These are phyloP conservation scores for Zhuqinia jingwanae DNA, from an alignment of 2,888 invertebrate genomes.

Conservation along the genomic window DNA sequence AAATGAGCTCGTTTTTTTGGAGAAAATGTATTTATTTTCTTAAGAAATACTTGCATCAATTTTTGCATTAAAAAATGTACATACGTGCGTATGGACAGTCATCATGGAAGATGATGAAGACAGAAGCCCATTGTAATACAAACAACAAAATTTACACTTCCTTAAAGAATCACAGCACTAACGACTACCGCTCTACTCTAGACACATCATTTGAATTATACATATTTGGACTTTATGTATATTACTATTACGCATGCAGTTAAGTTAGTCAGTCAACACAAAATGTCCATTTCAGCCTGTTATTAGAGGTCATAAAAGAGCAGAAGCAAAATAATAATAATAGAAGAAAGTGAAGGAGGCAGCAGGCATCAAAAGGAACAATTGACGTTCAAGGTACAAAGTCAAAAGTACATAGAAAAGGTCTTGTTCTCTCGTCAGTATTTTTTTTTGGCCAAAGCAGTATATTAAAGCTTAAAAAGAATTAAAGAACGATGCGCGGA, in stretches of 20 bases:
- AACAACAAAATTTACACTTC: slow-evolving; percentile 69
- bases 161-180: slow-evolving; percentile 27
- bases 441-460: slow-evolving; percentile 51
- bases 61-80: slow-evolving; percentile 5
- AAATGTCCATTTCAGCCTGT: slow-evolving; percentile 65
- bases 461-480: slow-evolving; percentile 18
- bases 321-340: slow-evolving; percentile 18
- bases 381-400: not conserved
- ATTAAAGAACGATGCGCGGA: too few species aligned
- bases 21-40: slow-evolving; percentile 66
- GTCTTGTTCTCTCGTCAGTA: slow-evolving; percentile 36
- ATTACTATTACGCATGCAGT: too few species aligned
- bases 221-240: slow-evolving; percentile 45
- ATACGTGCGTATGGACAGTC: not conserved
- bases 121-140: slow-evolving; percentile 65
- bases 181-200: not conserved
- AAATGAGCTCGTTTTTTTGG: slow-evolving; percentile 32
- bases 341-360: slow-evolving; percentile 10
- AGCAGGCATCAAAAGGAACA: slow-evolving; percentile 33
- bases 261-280: slow-evolving; percentile 53
- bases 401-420: not conserved
- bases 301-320: slow-evolving; percentile 68
- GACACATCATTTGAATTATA: slow-evolving; percentile 17
- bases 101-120: slow-evolving; percentile 36
- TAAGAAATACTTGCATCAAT: slow-evolving; percentile 22